A percentile compares a stretch with the other conserved stretches of the same genome.
phyloP scores from a whole-genome alignment of 2,113 vertebrate species.

The Hyla sarda region DNA sequence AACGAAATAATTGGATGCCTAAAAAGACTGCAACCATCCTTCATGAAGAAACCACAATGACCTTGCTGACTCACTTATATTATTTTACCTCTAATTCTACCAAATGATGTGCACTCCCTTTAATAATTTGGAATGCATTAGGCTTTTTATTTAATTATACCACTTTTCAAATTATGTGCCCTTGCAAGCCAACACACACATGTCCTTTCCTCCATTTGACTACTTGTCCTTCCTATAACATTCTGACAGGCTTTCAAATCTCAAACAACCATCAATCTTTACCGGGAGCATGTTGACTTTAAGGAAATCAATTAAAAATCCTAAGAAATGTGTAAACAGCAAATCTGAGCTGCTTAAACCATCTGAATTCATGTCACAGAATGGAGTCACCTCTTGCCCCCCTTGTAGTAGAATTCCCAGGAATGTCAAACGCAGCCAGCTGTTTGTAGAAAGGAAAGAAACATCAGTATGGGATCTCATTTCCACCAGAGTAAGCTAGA shows the following conservation, averaged over 20 bases:
- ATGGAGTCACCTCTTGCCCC: conserved; percentile 43
- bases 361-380: conserved; percentile 47
- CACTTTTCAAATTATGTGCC: neutral
- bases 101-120: neutral
- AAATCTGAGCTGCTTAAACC: neutral
- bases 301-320: conserved; percentile 50
- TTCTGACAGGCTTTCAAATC: conserved; percentile 41
- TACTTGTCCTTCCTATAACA: conserved; percentile 14
- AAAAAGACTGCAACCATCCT: neutral
- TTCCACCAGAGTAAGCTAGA: conserved; percentile 23
- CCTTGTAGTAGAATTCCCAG: conserved; percentile 28
- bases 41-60: neutral
- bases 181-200: conserved; percentile 5
- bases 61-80: neutral
- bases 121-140: conserved; percentile 6
- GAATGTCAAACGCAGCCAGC: conserved; percentile 51
- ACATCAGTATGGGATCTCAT: conserved; percentile 8
- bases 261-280: conserved; percentile 44
- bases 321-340: conserved; percentile 43
- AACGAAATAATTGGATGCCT: neutral
- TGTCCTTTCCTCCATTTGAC: neutral
- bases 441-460: conserved; percentile 30
- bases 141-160: neutral
- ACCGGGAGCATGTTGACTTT: conserved; percentile 15
- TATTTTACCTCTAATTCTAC: neutral